Evolutionary conservation across 2,113 vertebrate genomes (phyloP).

Genomic region (Sarotherodon lohbergeri): DNA sequence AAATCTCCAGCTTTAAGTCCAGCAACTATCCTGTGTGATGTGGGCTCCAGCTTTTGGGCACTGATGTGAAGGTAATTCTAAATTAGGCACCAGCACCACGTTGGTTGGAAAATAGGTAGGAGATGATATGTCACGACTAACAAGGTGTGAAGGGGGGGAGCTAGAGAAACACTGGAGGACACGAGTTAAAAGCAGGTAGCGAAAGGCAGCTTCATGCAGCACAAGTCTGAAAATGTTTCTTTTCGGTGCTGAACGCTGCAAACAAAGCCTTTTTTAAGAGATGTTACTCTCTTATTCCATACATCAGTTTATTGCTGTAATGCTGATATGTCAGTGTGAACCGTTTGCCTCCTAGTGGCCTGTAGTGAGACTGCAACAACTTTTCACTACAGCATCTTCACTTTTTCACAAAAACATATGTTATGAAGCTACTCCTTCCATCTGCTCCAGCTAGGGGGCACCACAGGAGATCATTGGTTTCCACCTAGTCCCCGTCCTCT

Average conservation of each 20-base stretch:
- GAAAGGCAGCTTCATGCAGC: background rate
- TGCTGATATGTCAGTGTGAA: background rate
- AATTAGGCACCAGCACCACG: background rate
- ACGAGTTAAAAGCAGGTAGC: background rate
- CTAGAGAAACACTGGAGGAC: background rate
- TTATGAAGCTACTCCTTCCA: background rate
- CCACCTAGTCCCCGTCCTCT: background rate
- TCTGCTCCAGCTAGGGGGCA: background rate
- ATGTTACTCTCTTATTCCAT: background rate
- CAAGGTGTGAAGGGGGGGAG: background rate
- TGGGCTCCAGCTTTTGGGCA: background rate
- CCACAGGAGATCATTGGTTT: background rate
- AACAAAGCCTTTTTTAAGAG: background rate
- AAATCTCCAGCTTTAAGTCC: background rate
- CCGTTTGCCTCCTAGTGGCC: constrained; percentile 5
- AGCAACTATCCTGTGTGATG: too few relatives aligned
- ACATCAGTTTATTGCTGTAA: background rate
- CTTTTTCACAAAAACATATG: background rate
- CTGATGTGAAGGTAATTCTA: background rate
- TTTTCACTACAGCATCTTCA: background rate
- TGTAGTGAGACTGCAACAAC: constrained; percentile 2
- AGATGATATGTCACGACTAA: background rate
- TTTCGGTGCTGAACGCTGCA: background rate
- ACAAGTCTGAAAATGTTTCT: background rate
- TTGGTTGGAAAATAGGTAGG: background rate